Conservation (phyloP, 2,113 vertebrate species). For the Rhodinocichla rosea region DNA sequence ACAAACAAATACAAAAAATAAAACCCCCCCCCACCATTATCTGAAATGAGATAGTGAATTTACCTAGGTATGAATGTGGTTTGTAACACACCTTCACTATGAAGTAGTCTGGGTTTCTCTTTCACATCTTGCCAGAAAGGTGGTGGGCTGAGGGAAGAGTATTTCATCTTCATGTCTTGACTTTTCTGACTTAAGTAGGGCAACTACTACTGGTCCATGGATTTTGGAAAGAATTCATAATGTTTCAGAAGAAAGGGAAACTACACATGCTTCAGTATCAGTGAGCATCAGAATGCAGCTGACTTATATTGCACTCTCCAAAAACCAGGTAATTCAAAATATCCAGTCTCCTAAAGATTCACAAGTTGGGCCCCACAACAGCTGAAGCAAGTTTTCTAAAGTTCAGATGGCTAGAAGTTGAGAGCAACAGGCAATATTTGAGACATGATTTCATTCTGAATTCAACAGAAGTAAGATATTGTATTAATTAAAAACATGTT, state of each 20-base stretch:
- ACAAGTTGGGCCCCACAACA: neutral
- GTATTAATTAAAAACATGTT: neutral
- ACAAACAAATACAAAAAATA: too few relatives aligned
- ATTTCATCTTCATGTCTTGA: neutral
- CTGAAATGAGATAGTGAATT: neutral
- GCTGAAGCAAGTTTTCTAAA: neutral
- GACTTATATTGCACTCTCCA: neutral
- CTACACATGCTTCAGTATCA: neutral
- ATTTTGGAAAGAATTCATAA: neutral
- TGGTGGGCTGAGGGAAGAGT: neutral
- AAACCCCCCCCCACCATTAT: neutral
- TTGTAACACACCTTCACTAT: neutral
- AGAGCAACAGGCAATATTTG: neutral
- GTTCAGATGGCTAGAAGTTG: neutral
- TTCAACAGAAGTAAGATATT: neutral
- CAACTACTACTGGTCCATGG: fast-evolving
- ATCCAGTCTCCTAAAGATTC: neutral
- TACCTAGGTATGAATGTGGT: neutral
- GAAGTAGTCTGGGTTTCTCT: neutral
- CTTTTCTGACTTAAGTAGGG: neutral
- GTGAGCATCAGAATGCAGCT: neutral
- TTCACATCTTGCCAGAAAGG: neutral
- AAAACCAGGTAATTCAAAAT: neutral
- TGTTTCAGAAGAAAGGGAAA: neutral
- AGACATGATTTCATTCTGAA: neutral